A percentile compares a stretch with the other conserved stretches of the same genome.
Conservation (phyloP, 2,888 invertebrate species). For the Drosophila demipolita region DNA sequence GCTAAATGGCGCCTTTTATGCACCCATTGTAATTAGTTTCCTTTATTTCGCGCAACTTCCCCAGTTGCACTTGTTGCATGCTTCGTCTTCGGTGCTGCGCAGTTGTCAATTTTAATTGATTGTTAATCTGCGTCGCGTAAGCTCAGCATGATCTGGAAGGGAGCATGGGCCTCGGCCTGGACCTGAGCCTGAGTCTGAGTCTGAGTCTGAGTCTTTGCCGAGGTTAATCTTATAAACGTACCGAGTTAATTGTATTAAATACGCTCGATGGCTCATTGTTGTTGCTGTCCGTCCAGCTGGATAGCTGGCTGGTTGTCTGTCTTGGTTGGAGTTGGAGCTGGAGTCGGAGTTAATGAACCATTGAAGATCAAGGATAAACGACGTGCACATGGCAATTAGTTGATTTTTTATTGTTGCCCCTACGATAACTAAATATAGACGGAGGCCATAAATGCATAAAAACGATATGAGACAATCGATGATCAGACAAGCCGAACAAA, state of each 20-base stretch:
- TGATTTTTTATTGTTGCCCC: constrained; percentile 61
- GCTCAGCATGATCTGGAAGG: constrained; percentile 53
- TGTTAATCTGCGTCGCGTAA: constrained; percentile 80
- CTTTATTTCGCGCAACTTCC: constrained; percentile 40
- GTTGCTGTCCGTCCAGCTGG: constrained; percentile 24
- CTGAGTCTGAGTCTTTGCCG: constrained; percentile 24
- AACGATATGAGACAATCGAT: constrained; percentile 22
- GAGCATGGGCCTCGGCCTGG: constrained; percentile 5
- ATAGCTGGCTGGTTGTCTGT: constrained; percentile 6
- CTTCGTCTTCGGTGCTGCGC: constrained; percentile 18
- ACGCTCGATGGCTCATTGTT: constrained; percentile 67
- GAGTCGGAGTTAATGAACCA: constrained; percentile 80
- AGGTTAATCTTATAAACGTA: constrained; percentile 79
- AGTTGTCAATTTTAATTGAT: constrained; percentile 84
- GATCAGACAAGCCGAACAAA: constrained; percentile 15
- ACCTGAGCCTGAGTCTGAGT: constrained; percentile 2
- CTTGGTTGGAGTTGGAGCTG: constrained; percentile 11
- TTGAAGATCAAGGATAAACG: constrained; percentile 80
- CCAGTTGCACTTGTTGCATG: constrained; percentile 14
- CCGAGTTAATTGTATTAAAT: constrained; percentile 80
- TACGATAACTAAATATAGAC: constrained; percentile 76
- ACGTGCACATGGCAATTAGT: constrained; percentile 75
- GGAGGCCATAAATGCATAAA: constrained; percentile 47
- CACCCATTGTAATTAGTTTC: constrained; percentile 77
- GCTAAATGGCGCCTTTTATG: constrained; percentile 75